Conservation (phyloP, 2,113 vertebrate genomes). For the Hipposideros armiger region DNA sequence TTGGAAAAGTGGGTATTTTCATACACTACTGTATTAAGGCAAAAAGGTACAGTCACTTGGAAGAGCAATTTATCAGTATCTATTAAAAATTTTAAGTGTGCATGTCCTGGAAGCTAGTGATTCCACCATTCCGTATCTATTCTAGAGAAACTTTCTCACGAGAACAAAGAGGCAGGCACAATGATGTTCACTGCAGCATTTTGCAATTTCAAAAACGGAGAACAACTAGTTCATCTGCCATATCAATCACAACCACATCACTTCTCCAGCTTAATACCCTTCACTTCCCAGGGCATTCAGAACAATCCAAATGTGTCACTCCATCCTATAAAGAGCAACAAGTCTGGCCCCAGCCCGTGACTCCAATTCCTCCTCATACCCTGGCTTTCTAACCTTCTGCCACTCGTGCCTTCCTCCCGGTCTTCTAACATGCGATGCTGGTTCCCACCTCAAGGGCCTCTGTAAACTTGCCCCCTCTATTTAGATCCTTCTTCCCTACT, state of each 20-base stretch:
- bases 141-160: background rate
- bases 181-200: background rate
- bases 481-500: background rate
- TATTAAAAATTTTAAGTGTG: background rate
- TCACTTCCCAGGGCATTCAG: background rate
- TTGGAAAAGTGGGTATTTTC: constrained; percentile 9
- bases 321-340: background rate
- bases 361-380: background rate
- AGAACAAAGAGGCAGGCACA: background rate
- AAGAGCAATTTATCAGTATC: background rate
- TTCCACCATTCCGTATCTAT: background rate
- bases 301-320: background rate
- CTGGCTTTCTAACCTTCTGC: background rate
- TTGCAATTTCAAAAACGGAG: background rate
- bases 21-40: background rate
- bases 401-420: background rate
- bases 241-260: background rate
- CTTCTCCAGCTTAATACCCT: too few species aligned
- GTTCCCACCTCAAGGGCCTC: background rate
- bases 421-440: background rate
- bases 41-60: background rate
- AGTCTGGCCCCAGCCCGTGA: background rate
- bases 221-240: background rate
- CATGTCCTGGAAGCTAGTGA: background rate
- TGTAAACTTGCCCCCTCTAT: background rate